Conservation (phyloP, 2,797 vertebrate species). For the Spheniscus humboldti region DNA sequence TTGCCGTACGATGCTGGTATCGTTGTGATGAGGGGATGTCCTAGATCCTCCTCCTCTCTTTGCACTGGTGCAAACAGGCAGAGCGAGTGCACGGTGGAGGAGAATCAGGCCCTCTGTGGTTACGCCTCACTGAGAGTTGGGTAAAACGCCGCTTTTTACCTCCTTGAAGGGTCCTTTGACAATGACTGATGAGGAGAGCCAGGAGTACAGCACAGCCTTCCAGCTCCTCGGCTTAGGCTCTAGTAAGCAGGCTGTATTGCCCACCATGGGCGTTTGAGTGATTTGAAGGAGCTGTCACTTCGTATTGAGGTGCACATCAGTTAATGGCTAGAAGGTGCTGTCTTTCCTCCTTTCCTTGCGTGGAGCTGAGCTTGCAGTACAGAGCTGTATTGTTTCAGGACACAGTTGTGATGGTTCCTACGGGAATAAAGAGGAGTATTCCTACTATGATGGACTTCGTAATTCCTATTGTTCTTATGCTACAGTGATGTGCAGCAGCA, state of each 20-base stretch:
- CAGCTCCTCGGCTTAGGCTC: not conserved
- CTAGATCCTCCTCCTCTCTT: not conserved
- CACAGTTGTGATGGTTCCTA: not conserved
- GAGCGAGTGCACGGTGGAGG: not conserved
- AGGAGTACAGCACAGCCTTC: not conserved
- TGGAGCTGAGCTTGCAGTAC: not conserved
- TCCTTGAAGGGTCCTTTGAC: not conserved
- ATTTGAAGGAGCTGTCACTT: not conserved
- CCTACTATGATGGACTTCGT: not conserved
- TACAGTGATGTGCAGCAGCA: not conserved
- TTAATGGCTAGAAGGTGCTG: not conserved
- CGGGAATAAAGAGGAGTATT: not conserved
- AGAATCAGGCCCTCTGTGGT: not conserved
- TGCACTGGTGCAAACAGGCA: not conserved
- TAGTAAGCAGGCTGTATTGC: not conserved
- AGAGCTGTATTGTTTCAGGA: not conserved
- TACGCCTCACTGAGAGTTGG: not conserved
- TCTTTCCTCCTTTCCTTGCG: not conserved
- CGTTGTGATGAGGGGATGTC: not conserved
- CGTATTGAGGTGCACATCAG: not conserved
- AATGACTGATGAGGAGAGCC: too few relatives aligned
- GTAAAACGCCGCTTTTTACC: not conserved
- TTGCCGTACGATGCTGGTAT: accelerated
- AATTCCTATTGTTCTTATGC: not conserved
- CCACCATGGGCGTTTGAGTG: accelerated